Conservation (phyloP, 2,113 vertebrate genomes). For the Zapornia atra region DNA sequence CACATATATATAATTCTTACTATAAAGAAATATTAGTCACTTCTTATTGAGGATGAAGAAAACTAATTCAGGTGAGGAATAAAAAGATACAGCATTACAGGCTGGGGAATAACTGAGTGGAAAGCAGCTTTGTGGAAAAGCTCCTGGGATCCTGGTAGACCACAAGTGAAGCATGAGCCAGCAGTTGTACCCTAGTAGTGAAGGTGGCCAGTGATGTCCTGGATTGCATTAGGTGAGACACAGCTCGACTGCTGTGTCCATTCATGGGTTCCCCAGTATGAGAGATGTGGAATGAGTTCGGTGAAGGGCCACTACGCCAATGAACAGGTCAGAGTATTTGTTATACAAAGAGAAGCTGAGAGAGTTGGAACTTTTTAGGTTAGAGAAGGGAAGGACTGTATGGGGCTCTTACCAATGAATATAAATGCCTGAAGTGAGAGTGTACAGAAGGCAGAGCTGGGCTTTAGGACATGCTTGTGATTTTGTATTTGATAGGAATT, state of each 20-base stretch:
- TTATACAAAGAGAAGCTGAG: background rate
- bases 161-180: background rate
- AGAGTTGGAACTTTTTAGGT: background rate
- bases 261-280: rapidly evolving
- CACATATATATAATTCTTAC: background rate
- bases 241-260: background rate
- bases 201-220: background rate
- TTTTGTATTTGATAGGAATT: background rate
- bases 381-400: background rate
- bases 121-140: background rate
- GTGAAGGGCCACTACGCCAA: background rate
- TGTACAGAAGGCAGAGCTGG: background rate
- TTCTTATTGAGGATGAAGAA: background rate
- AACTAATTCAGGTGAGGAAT: background rate
- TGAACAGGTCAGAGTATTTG: background rate
- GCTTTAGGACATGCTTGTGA: background rate
- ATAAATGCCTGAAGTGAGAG: background rate
- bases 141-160: background rate
- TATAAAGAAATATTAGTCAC: background rate
- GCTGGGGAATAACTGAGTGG: background rate
- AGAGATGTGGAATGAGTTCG: background rate
- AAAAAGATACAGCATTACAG: background rate
- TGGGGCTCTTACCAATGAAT: background rate
- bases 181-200: background rate
- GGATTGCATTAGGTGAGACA: background rate